Percentiles rank a stretch among this genome's conserved stretches.
phyloP scores from a whole-genome alignment of 1,140 invertebrate genomes.

The Andrena cerasifolii region DNA sequence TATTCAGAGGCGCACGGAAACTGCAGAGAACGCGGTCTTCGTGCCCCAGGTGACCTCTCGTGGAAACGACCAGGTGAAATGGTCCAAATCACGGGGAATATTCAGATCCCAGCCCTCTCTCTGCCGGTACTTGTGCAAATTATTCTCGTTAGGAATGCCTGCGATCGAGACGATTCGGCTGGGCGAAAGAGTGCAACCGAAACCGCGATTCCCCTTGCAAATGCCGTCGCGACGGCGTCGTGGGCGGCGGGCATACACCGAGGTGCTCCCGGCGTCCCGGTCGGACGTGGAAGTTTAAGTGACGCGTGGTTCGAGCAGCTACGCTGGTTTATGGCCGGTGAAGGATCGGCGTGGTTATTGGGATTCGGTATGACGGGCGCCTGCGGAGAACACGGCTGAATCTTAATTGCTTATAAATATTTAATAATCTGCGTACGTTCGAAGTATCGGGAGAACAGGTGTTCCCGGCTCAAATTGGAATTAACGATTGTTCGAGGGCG shows the following conservation, averaged over 20 bases:
- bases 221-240: conserved; percentile 38
- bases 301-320: neutral
- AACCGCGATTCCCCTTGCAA: conserved; percentile 51
- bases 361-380: conserved; percentile 13
- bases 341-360: conserved; percentile 19
- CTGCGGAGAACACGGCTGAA: neutral
- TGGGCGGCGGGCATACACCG: neutral
- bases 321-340: neutral
- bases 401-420: conserved; percentile 39
- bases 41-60: conserved; percentile 65
- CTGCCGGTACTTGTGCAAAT: conserved; percentile 49
- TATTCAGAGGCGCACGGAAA: conserved; percentile 62
- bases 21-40: conserved; percentile 51
- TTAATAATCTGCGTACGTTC: neutral
- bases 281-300: conserved; percentile 25
- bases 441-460: neutral
- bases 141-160: conserved; percentile 59
- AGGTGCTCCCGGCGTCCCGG: neutral
- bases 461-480: neutral
- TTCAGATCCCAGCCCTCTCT: conserved; percentile 48
- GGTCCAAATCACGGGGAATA: conserved; percentile 68
- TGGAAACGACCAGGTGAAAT: conserved; percentile 69
- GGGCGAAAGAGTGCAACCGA: conserved; percentile 47
- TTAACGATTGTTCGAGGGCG: conserved; percentile 17
- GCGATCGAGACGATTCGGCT: conserved; percentile 41